Evolutionary conservation across 2,888 invertebrate genomes (phyloP).

Genomic region (Acronicta leporina): DNA sequence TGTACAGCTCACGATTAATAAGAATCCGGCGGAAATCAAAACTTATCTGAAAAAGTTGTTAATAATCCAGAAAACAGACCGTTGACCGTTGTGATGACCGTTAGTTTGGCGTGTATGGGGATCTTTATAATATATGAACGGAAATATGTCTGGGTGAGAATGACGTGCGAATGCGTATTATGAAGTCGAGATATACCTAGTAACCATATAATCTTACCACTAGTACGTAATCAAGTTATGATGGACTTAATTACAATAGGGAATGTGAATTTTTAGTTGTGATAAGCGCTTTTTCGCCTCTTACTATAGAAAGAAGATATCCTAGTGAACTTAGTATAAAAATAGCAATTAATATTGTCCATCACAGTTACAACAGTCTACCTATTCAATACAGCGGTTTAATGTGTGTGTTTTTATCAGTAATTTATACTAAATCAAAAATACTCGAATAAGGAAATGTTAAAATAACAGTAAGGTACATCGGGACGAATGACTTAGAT

Average conservation of each 20-base stretch:
- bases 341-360: conserved; percentile 25
- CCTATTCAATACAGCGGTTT: conserved; percentile 1
- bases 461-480: not conserved
- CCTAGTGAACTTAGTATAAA: conserved; percentile 30
- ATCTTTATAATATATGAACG: too few relatives aligned
- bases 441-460: not conserved
- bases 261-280: conserved; percentile 52
- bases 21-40: too few relatives aligned
- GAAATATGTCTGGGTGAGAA: too few relatives aligned
- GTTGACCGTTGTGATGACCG: too few relatives aligned
- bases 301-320: conserved; percentile 37
- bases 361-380: conserved; percentile 6
- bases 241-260: conserved; percentile 52
- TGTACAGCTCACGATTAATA: too few relatives aligned
- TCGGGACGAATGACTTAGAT: not conserved
- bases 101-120: too few relatives aligned
- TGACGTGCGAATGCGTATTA: not conserved
- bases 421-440: not conserved
- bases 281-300: conserved; percentile 50
- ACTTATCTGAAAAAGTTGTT: too few relatives aligned
- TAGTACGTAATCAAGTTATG: conserved; percentile 13
- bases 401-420: too few relatives aligned
- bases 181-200: conserved; percentile 1
- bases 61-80: too few relatives aligned
- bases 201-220: conserved; percentile 35